Conservation (phyloP, 2,797 vertebrate species). For the Molossus alvarezi region DNA sequence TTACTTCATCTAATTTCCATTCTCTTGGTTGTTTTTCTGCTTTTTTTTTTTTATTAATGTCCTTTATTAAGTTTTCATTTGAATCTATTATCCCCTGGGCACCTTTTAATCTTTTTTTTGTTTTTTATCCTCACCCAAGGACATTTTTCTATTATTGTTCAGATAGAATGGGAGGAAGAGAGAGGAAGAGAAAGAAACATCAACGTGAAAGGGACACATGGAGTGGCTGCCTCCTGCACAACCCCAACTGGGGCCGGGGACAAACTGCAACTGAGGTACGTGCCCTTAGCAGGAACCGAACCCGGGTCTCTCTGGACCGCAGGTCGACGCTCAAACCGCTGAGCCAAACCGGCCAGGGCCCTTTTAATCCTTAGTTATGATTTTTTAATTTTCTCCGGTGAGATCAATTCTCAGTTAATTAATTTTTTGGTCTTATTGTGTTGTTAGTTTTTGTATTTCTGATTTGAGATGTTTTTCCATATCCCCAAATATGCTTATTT, state of each 20-base stretch:
- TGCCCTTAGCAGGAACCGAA: too few relatives aligned
- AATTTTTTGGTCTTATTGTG: background rate
- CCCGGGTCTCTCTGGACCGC: too few relatives aligned
- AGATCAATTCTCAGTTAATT: background rate
- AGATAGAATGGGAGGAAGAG: too few relatives aligned
- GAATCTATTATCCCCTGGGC: background rate
- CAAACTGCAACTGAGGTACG: too few relatives aligned
- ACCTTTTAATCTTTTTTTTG: background rate
- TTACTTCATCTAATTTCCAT: background rate
- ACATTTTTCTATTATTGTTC: too few relatives aligned
- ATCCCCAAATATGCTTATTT: background rate
- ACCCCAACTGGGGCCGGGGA: too few relatives aligned
- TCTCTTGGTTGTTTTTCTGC: background rate
- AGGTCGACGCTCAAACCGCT: too few relatives aligned
- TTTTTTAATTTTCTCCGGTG: background rate
- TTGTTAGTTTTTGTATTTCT: background rate
- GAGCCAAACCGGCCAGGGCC: too few relatives aligned
- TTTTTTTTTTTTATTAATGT: background rate
- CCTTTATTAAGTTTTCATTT: background rate
- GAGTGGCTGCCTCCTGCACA: too few relatives aligned
- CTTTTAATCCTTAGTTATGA: background rate
- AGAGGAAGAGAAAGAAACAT: too few relatives aligned
- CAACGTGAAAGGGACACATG: too few relatives aligned
- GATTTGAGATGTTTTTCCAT: background rate
- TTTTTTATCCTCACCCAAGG: too few relatives aligned